Evolutionary conservation across 2,888 invertebrate genomes (phyloP).

Genomic region (Ptychoptera contaminata): DNA sequence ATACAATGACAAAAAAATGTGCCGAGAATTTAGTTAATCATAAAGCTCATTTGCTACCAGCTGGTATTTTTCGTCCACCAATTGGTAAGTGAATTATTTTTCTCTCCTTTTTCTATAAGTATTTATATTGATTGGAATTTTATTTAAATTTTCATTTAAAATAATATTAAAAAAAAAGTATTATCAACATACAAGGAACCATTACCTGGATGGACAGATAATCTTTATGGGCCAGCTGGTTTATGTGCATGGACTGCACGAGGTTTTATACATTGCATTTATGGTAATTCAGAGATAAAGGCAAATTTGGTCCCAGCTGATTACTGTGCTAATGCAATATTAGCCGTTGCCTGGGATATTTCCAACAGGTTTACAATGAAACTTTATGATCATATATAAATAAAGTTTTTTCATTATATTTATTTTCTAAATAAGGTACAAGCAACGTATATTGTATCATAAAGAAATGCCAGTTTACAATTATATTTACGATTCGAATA

Average conservation of each 20-base stretch:
- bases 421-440: not conserved
- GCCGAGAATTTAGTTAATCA: slow-evolving; percentile 31
- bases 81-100: slow-evolving; percentile 21
- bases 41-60: slow-evolving; percentile 26
- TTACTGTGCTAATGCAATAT: slow-evolving; percentile 33
- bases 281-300: slow-evolving; percentile 23
- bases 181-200: slow-evolving; percentile 33
- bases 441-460: slow-evolving; percentile 5
- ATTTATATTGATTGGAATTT: too few relatives aligned
- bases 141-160: too few relatives aligned
- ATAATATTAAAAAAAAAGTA: slow-evolving; percentile 15
- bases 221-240: slow-evolving; percentile 32
- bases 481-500: slow-evolving; percentile 29
- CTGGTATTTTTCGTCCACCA: slow-evolving; percentile 30
- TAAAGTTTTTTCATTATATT: not conserved
- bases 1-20: slow-evolving; percentile 31
- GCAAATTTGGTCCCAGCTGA: slow-evolving; percentile 31
- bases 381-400: not conserved
- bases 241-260: slow-evolving; percentile 29
- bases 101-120: not conserved
- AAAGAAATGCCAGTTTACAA: slow-evolving; percentile 30
- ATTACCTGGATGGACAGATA: slow-evolving; percentile 32
- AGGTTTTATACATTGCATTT: slow-evolving; percentile 29
- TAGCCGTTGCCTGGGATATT: slow-evolving; percentile 31
- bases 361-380: slow-evolving; percentile 21